These are phyloP conservation scores for Caenorhabditis sinica DNA, from an alignment of 2,888 invertebrate genomes.

Conservation along the genomic window DNA sequence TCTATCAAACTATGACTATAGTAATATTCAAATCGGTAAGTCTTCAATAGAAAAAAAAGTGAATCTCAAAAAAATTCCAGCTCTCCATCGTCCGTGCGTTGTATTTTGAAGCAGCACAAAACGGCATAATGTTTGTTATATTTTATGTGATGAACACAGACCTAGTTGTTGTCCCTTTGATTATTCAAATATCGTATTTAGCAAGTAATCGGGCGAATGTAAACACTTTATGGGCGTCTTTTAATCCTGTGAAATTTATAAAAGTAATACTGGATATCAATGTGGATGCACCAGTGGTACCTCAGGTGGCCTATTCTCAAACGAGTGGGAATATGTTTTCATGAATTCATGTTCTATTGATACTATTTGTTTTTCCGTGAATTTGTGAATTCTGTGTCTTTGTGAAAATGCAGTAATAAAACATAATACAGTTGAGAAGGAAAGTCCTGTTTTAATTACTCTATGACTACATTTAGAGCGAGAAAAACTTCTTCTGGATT, in stretches of 20 bases:
- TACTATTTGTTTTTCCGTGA: too few species aligned
- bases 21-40: constrained; percentile 4
- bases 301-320: too few species aligned
- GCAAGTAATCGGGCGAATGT: constrained; percentile 5
- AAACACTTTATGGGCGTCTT: not conserved
- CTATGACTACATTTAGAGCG: too few species aligned
- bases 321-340: too few species aligned
- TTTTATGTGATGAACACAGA: not conserved
- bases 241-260: not conserved
- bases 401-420: too few species aligned
- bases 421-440: too few species aligned
- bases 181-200: constrained; percentile 24
- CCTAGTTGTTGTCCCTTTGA: not conserved
- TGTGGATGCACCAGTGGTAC: too few species aligned
- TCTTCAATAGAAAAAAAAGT: too few species aligned
- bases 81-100: not conserved
- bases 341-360: too few species aligned
- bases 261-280: not conserved
- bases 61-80: not conserved
- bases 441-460: too few species aligned
- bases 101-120: not conserved
- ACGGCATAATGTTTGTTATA: not conserved
- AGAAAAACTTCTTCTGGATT: too few species aligned
- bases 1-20: not conserved
- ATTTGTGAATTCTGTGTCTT: too few species aligned